Base-by-base conservation (phyloP, 2,113 vertebrate genomes). In the Callionymus lyra region DNA sequence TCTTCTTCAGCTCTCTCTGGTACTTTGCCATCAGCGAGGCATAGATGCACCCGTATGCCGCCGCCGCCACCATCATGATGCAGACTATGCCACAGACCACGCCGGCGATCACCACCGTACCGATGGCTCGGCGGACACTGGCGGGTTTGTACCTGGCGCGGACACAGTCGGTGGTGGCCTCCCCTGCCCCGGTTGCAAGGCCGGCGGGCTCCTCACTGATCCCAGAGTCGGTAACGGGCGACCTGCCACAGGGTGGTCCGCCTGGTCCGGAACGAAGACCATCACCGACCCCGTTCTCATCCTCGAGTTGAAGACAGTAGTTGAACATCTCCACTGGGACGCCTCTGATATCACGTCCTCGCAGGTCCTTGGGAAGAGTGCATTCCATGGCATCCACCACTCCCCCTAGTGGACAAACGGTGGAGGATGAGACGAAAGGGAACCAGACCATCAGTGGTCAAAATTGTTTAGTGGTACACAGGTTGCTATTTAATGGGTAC, bases 271-370 rank as follows among this genome's bases (percentile, higher is more conserved):
- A 34, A 9, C 75, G 72, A 27, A 58, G 46, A 9, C 58, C 60
- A 6, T 72, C 75, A 1, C 54, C 59, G 6, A 50, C 66, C 1
- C 77, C 89, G 17, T 89, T 93, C 70, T 94, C 90, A 4, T 93
- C 94, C 18, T 96, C 95, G 45, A 97, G 70, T 66, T 94, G 91
- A 44, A 93, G 91, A 69, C 95, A 99, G 74, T 98, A 97, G 82
- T 91, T 94, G 77, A 98, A 98, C 94, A 99, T 98, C 81, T 99
- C 95, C 80, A 97, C 86, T 2, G 94, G 95, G 48, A 99, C 91
- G 41, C 86, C 74, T 0, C 93, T 84, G 83, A 99, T 97, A 77
- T 98, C 93, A 70, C 91, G 89, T 36, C 94, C 95, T 62, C 92
- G 86, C 77, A 99, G 89, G 60, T 98, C 93, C 74, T 99, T 98